Percentiles rank a stretch among this genome's conserved stretches.
These are phyloP conservation scores for Phrynosoma platyrhinos DNA, from an alignment of 2,113 vertebrate species.

Conservation along the genomic window DNA sequence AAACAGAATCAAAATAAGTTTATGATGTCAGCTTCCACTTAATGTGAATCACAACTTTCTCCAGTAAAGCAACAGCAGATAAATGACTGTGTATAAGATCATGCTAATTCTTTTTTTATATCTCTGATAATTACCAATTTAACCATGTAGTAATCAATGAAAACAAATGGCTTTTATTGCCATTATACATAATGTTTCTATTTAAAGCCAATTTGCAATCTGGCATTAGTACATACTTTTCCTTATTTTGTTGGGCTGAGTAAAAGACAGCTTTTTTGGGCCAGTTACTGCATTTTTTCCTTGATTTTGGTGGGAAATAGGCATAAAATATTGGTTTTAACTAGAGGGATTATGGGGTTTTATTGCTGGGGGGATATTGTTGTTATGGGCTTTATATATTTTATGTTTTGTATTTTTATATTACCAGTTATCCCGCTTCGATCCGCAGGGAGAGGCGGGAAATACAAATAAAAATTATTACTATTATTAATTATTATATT, in stretches of 20 bases:
- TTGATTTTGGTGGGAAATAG: neutral
- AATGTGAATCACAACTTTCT: slow-evolving; percentile 47
- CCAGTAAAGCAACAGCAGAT: slow-evolving; percentile 29
- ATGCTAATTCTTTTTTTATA: slow-evolving; percentile 30
- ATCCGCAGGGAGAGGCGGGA: too few relatives aligned
- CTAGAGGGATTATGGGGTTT: too few relatives aligned
- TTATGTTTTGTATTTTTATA: too few relatives aligned
- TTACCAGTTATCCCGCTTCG: too few relatives aligned
- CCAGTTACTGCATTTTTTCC: neutral
- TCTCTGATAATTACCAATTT: slow-evolving; percentile 35
- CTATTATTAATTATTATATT: too few relatives aligned
- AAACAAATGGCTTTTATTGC: slow-evolving; percentile 29
- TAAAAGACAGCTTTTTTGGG: neutral
- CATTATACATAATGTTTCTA: slow-evolving; percentile 29
- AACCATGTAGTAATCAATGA: slow-evolving; percentile 45
- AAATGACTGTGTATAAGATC: slow-evolving; percentile 37
- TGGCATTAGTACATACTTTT: slow-evolving; percentile 37
- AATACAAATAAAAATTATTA: too few relatives aligned
- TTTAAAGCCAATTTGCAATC: slow-evolving; percentile 55
- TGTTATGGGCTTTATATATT: too few relatives aligned
- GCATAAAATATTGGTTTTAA: too few relatives aligned
- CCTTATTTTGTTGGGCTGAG: slow-evolving; percentile 31
- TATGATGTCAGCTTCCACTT: slow-evolving; percentile 8
- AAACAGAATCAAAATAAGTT: slow-evolving; percentile 22
- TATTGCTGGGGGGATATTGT: too few relatives aligned